These are phyloP conservation scores for Nesometra sesokonis DNA, from an alignment of 35 echinoderm and acorn worm genomes.

Conservation along the genomic window DNA sequence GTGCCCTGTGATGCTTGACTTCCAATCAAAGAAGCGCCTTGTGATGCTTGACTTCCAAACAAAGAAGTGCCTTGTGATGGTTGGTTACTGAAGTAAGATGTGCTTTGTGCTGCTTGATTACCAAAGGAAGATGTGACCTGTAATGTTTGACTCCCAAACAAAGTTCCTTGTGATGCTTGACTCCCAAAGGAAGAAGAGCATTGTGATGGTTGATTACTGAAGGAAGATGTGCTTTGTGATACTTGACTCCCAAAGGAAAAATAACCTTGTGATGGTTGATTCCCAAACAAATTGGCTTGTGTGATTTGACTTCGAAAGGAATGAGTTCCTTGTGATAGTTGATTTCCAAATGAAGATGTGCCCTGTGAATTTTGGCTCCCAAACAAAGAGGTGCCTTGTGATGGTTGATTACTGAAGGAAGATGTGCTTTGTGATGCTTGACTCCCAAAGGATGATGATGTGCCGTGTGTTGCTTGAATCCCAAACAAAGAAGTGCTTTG, in stretches of 20 bases:
- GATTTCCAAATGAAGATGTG: too few species aligned
- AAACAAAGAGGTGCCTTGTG: not conserved
- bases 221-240: not conserved
- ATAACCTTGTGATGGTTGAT: not conserved
- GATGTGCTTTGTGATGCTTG: not conserved
- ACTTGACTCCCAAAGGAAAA: not conserved
- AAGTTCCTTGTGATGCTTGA: not conserved
- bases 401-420: too few species aligned
- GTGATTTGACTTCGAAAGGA: too few species aligned
- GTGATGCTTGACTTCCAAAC: not conserved
- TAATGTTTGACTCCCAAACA: not conserved
- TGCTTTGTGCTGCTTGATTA: not conserved
- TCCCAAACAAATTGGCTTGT: too few species aligned
- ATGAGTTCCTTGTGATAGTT: too few species aligned
- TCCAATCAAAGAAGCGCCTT: not conserved
- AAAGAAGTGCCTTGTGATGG: too few species aligned
- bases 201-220: not conserved
- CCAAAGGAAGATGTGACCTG: not conserved
- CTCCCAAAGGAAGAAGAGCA: not conserved
- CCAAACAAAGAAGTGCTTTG: not conserved
- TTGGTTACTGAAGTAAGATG: not conserved
- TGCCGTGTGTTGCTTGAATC: not conserved
- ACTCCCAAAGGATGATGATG: not conserved
- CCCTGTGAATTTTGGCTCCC: not conserved
- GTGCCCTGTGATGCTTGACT: not conserved